These are phyloP conservation scores for Hylaeus anthracinus DNA, from an alignment of 1,140 invertebrate genomes.

Conservation along the genomic window DNA sequence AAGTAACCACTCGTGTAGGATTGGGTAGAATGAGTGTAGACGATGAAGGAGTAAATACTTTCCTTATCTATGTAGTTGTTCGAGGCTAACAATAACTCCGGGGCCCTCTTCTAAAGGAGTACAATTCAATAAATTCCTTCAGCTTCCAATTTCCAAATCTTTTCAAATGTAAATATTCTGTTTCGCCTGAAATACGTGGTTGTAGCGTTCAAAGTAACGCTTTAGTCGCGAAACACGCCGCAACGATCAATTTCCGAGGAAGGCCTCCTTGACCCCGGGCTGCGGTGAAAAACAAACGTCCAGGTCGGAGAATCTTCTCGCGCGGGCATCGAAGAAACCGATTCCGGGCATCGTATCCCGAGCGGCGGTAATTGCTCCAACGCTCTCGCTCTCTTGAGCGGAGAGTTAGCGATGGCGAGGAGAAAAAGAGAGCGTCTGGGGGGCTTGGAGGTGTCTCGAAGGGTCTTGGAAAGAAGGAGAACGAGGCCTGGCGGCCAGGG, in stretches of 20 bases:
- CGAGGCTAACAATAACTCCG: too few species aligned
- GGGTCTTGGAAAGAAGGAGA: not conserved
- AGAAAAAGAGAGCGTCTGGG: conserved; percentile 9
- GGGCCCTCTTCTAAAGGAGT: too few species aligned
- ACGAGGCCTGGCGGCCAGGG: conserved; percentile 30
- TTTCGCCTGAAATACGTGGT: too few species aligned
- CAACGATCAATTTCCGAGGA: conserved; percentile 27
- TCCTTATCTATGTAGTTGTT: too few species aligned
- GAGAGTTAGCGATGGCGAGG: conserved; percentile 29
- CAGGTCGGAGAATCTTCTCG: conserved; percentile 62
- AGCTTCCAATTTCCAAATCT: too few species aligned
- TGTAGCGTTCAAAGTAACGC: not conserved
- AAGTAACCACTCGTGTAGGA: too few species aligned
- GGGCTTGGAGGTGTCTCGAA: not conserved
- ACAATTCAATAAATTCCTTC: too few species aligned
- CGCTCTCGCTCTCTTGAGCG: conserved; percentile 24
- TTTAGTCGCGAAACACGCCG: not conserved
- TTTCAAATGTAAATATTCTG: too few species aligned
- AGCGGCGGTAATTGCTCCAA: conserved; percentile 63
- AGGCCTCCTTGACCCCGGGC: conserved; percentile 19
- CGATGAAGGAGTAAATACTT: too few species aligned
- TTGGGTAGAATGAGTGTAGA: too few species aligned
- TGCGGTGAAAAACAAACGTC: conserved; percentile 53
- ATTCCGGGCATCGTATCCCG: conserved; percentile 59
- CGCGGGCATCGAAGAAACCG: conserved; percentile 60